Evolutionary conservation across 2,797 vertebrate genomes (phyloP).

Genomic region (Spea hammondii): DNA sequence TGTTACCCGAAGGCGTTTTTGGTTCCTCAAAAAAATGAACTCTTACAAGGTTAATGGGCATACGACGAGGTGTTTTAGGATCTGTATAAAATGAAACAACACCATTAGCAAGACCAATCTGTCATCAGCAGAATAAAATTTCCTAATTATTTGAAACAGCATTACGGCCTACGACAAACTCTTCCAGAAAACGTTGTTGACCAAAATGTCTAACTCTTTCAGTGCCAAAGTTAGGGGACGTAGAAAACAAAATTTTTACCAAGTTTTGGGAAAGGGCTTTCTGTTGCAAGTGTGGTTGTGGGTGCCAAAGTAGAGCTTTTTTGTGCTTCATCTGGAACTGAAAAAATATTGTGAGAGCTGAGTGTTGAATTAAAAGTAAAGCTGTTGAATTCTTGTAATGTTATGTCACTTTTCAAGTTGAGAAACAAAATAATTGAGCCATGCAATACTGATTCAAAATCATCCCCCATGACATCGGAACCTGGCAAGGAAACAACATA

Average conservation of each 20-base stretch:
- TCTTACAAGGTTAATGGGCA: conserved; percentile 62
- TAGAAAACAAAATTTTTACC: conserved; percentile 30
- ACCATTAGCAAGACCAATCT: conserved; percentile 5
- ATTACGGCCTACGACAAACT: background rate
- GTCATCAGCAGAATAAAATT: background rate
- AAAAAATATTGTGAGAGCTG: conserved; percentile 52
- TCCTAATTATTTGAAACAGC: background rate
- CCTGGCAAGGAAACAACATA: conserved; percentile 6
- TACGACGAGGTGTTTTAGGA: conserved; percentile 57
- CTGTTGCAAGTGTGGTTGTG: conserved; percentile 16
- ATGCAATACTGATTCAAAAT: conserved; percentile 14
- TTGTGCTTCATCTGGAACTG: conserved; percentile 59
- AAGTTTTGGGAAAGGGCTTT: conserved; percentile 6
- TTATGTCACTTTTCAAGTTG: conserved; percentile 11
- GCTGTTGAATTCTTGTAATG: background rate
- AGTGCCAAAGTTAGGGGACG: background rate
- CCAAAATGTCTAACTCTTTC: background rate
- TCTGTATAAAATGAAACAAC: conserved; percentile 59
- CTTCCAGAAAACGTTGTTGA: background rate
- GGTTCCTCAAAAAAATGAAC: conserved; percentile 62
- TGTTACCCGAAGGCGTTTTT: conserved; percentile 60
- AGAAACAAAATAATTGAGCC: conserved; percentile 15
- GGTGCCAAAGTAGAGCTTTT: conserved; percentile 6
- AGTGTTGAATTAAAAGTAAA: conserved; percentile 18
- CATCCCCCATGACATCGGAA: background rate